Conservation (phyloP, 2,888 invertebrate genomes). For the Tromatobia lineatoria region DNA sequence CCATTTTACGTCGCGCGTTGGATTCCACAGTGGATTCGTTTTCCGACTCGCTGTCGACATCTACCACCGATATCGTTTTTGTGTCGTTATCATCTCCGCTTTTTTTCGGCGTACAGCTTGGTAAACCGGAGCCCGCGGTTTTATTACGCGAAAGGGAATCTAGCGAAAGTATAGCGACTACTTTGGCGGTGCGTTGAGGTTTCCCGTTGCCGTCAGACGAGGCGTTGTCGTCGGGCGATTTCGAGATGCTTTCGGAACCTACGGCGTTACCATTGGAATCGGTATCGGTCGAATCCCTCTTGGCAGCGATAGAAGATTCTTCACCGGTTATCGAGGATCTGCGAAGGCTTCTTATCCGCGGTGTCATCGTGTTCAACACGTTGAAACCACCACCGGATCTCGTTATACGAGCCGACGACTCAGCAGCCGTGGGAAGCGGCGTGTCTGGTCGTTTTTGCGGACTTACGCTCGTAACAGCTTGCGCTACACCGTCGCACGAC, state of each 20-base stretch:
- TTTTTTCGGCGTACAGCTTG: slow-evolving; percentile 51
- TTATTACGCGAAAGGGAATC: slow-evolving; percentile 75
- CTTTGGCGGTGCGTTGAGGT: slow-evolving; percentile 83
- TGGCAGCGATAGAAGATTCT: neutral
- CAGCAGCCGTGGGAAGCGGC: slow-evolving; percentile 74
- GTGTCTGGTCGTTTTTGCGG: slow-evolving; percentile 77
- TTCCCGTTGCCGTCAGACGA: slow-evolving; percentile 73
- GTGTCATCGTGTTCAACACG: slow-evolving; percentile 26
- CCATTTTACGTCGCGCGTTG: slow-evolving; percentile 10
- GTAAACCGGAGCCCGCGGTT: slow-evolving; percentile 9
- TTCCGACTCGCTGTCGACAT: slow-evolving; percentile 78
- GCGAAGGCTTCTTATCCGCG: slow-evolving; percentile 42
- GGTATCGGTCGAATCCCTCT: slow-evolving; percentile 47
- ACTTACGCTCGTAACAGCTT: slow-evolving; percentile 28
- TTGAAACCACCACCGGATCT: slow-evolving; percentile 62
- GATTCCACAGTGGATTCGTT: slow-evolving; percentile 60
- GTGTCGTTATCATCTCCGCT: slow-evolving; percentile 33
- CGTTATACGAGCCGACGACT: slow-evolving; percentile 60
- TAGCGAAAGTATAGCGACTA: slow-evolving; percentile 81
- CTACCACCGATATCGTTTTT: slow-evolving; percentile 65
- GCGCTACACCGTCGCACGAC: neutral
- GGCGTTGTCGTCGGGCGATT: slow-evolving; percentile 31
- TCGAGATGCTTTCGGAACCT: slow-evolving; percentile 43
- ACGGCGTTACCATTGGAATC: slow-evolving; percentile 76
- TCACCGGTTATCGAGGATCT: slow-evolving; percentile 35